Base-by-base conservation (phyloP, 2,113 vertebrate species). In the Amphiprion percula region DNA sequence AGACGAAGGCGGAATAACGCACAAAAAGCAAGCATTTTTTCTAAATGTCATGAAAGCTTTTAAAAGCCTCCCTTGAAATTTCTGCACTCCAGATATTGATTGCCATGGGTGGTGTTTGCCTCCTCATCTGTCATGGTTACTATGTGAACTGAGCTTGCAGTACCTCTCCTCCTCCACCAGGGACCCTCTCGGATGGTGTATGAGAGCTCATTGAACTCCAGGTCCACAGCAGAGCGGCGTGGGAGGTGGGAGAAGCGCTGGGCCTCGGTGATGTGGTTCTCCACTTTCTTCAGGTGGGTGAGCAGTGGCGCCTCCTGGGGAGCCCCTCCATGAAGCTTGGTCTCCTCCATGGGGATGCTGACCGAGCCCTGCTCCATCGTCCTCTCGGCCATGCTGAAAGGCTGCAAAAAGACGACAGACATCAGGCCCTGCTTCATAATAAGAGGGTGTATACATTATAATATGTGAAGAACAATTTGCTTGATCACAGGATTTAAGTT, bases 191-290 rank as follows among this genome's bases (percentile, higher is more conserved):
- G 95, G 86, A 99, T 97, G 2, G 97, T 98, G 90, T 99, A 97
- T 60, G 97, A 98, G 78, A 99, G 90, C 91, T 99, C 97, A 2
- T 95, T 93, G 87, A 99, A 99, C 89, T 99, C 97, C 30, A 99
- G 94, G 92, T 99, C 97, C 89, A 99, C 97, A 0, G 98, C 93
- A 0, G 98, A 98, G 86, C 98, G 97, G 16, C 96, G 97, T 4
- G 98, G 98, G 30, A 99, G 96, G 85, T 99, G 98, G 47, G 96
- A 97, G 87, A 99, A 99, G 74, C 98, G 95, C 92, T 99, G 97
- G 1, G 98, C 98, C 64, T 99, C 98, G 0, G 97, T 99, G 90
- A 99, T 99, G 88, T 99, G 97, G 92, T 99, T 99, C 92, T 99
- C 98, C 90, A 99, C 98, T 87, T 99, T 99, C 95, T 99, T 99